Base-by-base conservation (phyloP, 2,888 invertebrate genomes). In the Andrena hattorfiana region DNA sequence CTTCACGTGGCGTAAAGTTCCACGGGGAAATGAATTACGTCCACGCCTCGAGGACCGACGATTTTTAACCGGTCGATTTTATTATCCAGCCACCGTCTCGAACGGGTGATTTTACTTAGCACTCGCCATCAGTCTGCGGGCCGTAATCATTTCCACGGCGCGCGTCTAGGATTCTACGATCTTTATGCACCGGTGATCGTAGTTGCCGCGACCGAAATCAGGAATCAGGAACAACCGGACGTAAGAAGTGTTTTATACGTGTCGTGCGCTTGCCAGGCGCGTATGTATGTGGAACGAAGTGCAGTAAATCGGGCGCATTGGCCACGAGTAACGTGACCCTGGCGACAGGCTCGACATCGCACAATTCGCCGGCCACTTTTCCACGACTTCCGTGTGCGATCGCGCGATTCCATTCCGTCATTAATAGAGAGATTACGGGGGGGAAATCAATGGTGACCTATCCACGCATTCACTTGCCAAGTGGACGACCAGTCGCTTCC, bases 141-240 rank as follows among this genome's bases (percentile, higher is more conserved):
- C 69, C 68, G 60, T 73, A 73, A 83, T 82, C 77, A 13, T 82
- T 49, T 56, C 64, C 54, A 70, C 66, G 60, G 66, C 35, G 72
- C 28, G 73, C 69, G 70, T 62, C 69, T 77, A 77, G 82, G 70
- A 82, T 83, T 74, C 71, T 48, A 75, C 77, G 70, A 72, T 84
- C 72, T 84, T 74, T 74, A 84, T 72, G 84, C 84, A 83, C 56
- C 75, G 84, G 63, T 76, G 84, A 78, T 73, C 84, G 73, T 73
- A 49, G 77, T 67, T 49, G 74, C 72, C 23, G 77, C 64, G 79
- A 85, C 81, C 74, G 81, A 84, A 87, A 88, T 89, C 83, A 85
- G 81, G 73, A 82, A 83, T 88, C 82, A 87, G 77, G 85, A 79
- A 84, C 85, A 89, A 71, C 86, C 86, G 82, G 82, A 89, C 77